Conservation (phyloP, 2,797 vertebrate genomes). For the Cossypha niveicapilla region DNA sequence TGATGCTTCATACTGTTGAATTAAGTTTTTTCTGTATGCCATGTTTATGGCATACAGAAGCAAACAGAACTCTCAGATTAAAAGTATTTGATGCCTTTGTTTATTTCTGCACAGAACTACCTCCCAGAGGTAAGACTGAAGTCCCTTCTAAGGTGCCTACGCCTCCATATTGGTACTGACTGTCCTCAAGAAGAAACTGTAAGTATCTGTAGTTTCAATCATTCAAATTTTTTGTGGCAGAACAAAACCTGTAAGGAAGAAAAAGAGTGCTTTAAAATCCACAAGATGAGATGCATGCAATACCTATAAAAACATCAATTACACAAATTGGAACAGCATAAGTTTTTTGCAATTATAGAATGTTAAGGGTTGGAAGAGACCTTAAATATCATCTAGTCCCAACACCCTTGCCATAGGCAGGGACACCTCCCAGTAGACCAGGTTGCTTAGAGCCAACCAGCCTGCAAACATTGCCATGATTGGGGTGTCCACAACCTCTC, state of each 20-base stretch:
- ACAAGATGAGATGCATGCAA: not conserved
- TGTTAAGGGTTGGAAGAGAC: not conserved
- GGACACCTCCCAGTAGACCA: not conserved
- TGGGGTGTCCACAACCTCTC: not conserved
- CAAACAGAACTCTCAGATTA: slow-evolving; percentile 2
- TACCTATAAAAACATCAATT: not conserved
- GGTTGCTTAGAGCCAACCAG: not conserved
- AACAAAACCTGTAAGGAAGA: slow-evolving; percentile 52
- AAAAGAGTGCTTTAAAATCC: slow-evolving; percentile 9
- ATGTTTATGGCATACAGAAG: slow-evolving; percentile 36
- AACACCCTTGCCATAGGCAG: not conserved
- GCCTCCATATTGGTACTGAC: slow-evolving; percentile 76
- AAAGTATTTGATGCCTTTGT: not conserved
- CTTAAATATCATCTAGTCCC: not conserved
- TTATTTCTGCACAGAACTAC: slow-evolving; percentile 83
- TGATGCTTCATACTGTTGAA: not conserved
- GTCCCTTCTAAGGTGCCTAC: slow-evolving; percentile 82
- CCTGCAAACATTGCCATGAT: fast-evolving
- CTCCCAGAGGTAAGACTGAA: slow-evolving; percentile 80
- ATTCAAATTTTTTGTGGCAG: not conserved
- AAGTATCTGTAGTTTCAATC: not conserved
- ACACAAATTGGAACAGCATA: fast-evolving
- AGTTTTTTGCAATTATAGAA: not conserved
- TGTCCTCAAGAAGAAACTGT: slow-evolving; percentile 47
- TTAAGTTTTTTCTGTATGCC: not conserved